Base-by-base conservation (phyloP, 2,888 invertebrate species). In the Brenthis hecate region DNA sequence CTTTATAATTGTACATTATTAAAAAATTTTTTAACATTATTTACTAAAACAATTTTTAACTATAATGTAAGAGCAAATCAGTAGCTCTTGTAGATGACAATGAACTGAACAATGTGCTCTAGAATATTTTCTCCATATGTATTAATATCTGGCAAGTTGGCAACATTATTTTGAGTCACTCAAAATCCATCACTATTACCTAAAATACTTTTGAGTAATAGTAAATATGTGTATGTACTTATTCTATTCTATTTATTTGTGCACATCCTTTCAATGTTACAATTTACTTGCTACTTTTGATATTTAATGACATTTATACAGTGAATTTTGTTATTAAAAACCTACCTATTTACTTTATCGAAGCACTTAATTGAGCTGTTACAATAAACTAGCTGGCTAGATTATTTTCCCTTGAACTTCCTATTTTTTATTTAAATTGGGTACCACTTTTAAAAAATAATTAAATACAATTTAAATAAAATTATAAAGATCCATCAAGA, bases 341-440 rank as follows among this genome's bases (percentile, higher is more conserved):
- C 19, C 62, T 62, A 62, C 36, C 62, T 62, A 62, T 8, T 43
- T 54, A 19, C 62, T 62, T 53, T 43, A 19, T 36, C 16, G 43
- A 62, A 54, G 62, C 62, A 62, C 53, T 62, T 53, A 19, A 62
- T 62, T 62, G 62, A 62, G 62, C 62, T 54, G 19, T 48, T 62
- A 36, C 28, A 51, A 53, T 23, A 16, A 50, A 50, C 60, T 62
- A 53, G 36, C 36, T 62, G 14, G 11, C 13, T 60, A 60, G 36
- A 43, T 43, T 43, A 43, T 43, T 43, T 43, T 36, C 2, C 8
- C 36, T 43, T 43, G 36, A 43, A 43, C 36, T 19, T 3, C 13
- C 16, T 19, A 8, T 13, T 48, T 56, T n/a, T 2, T 14, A 23
- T 19, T 19, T 48, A 60, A 16, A 32, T 50, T 60, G 28, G 36